A percentile compares a stretch with the other conserved stretches of the same genome.
Evolutionary conservation across 2,888 invertebrate species (phyloP).

Genomic region (Cryptocephalus moraei): DNA sequence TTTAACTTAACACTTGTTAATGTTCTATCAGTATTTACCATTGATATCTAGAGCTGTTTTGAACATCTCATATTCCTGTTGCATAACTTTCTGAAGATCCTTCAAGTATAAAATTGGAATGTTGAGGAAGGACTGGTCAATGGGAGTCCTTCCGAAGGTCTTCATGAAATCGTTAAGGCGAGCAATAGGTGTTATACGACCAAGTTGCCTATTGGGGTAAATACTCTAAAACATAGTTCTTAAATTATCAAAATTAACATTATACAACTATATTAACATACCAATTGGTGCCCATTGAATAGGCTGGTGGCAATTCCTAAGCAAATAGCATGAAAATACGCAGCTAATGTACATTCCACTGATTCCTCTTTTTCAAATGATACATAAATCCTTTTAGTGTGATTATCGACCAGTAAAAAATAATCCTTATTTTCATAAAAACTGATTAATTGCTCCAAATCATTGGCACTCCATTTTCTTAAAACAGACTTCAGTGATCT

Average conservation of each 20-base stretch:
- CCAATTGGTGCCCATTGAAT: conserved; percentile 29
- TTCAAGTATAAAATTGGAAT: conserved; percentile 25
- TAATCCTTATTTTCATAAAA: conserved; percentile 44
- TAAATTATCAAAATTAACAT: no score
- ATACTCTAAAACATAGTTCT: conserved; percentile 20
- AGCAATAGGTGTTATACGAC: conserved; percentile 29
- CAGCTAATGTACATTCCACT: conserved; percentile 49
- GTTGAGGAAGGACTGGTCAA: conserved; percentile 21
- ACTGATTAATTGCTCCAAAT: conserved; percentile 36
- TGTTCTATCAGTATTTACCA: conserved; percentile 17
- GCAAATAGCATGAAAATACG: conserved; percentile 59
- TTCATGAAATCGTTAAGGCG: conserved; percentile 29
- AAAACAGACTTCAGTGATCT: conserved; percentile 38
- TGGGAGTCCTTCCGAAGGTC: conserved; percentile 18
- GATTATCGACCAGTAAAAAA: conserved; percentile 43
- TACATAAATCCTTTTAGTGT: conserved; percentile 44
- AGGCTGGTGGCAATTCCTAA: conserved; percentile 37
- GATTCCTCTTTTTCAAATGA: conserved; percentile 43
- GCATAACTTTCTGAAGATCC: conserved; percentile 20
- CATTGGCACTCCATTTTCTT: conserved; percentile 19
- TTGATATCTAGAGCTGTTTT: conserved; percentile 31
- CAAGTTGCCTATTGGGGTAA: conserved; percentile 29
- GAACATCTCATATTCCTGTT: conserved; percentile 31
- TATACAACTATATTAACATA: conserved; percentile 14
- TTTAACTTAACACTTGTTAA: not conserved